Base-by-base conservation (phyloP, 2,888 invertebrate genomes). In the Odontocolon sp. region DNA sequence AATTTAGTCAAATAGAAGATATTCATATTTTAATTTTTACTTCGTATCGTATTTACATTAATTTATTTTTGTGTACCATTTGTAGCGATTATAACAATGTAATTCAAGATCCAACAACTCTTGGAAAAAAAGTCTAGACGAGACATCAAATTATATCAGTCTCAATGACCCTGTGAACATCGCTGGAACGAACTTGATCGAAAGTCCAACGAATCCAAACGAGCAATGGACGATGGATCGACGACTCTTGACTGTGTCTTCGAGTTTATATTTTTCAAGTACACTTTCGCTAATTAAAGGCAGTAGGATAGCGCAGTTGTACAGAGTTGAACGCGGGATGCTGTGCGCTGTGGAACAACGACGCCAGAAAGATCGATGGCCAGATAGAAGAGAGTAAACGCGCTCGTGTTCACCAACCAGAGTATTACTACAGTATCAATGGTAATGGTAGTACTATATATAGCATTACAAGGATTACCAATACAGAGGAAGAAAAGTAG, bases 301-400 rank as follows among this genome's bases (percentile, higher is more conserved):
- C 26, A 50, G 47, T 31, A 11, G 47, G 54, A 61, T 31, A 52
- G 59, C 5, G 56, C 11, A 8, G 63, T 47, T 8, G 31, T 21
- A 54, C 28, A 66, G 36, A 42, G 28, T 50, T 14, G 33, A 36
- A 45, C 59, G 66, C 54, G 71, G 64, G 64, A 67, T 71, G 36
- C 54, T 52, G 52, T 36, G 3, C 33, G 47, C 57, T 54, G 36
- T n/a, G 66, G 61, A 77, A 77, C 76, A 77, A 77, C 76, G 76
- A 77, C 67, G 63, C 61, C 76, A 67, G 67, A 61, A 77, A 77
- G 77, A 77, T 77, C 72, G 77, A 73, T 68, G 77, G 21, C 64
- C 64, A 77, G 73, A 73, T 73, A 77, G 59, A 77, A 73, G 71
- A 77, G 73, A 77, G 69, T 59, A 69, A 73, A 71, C 63, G 63